A percentile compares a stretch with the other conserved stretches of the same genome.
Evolutionary conservation across 2,888 invertebrate species (phyloP).

Genomic region (Hyposoter dolosus): DNA sequence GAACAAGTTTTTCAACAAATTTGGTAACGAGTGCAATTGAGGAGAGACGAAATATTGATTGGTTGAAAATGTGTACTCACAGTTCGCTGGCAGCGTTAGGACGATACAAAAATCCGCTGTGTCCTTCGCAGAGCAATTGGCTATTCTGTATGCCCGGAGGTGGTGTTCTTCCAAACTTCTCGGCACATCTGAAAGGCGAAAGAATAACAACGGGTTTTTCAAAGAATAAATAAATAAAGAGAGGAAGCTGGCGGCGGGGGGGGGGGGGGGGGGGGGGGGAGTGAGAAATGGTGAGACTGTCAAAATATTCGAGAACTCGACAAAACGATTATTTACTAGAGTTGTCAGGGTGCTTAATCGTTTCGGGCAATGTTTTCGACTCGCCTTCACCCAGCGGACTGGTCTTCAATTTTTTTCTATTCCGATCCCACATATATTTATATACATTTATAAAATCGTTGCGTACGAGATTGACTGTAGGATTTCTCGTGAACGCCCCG

Average conservation of each 20-base stretch:
- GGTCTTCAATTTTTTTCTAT: conserved; percentile 51
- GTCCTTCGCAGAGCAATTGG: conserved; percentile 78
- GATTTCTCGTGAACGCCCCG: conserved; percentile 58
- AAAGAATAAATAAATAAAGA: conserved; percentile 39
- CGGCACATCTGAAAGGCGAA: conserved; percentile 78
- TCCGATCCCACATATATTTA: background rate
- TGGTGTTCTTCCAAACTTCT: conserved; percentile 75
- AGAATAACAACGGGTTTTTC: conserved; percentile 26
- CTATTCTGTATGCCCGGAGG: conserved; percentile 78
- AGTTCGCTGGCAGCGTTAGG: conserved; percentile 74
- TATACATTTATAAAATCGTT: conserved; percentile 29
- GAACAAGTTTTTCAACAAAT: background rate
- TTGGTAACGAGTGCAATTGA: no score
- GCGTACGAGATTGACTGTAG: conserved; percentile 51
- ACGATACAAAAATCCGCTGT: conserved; percentile 79
- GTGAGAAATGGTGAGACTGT: conserved; percentile 50
- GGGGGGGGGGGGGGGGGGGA: background rate
- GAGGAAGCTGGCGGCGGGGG: no score
- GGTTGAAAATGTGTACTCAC: conserved; percentile 74
- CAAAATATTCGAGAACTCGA: conserved; percentile 34
- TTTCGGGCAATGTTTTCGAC: conserved; percentile 75
- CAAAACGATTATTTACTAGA: conserved; percentile 76
- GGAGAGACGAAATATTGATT: background rate
- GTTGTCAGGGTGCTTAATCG: conserved; percentile 79
- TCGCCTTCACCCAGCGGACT: conserved; percentile 73